phyloP scores from a whole-genome alignment of 2,113 vertebrate genomes.

The Pseudopipra pipra region DNA sequence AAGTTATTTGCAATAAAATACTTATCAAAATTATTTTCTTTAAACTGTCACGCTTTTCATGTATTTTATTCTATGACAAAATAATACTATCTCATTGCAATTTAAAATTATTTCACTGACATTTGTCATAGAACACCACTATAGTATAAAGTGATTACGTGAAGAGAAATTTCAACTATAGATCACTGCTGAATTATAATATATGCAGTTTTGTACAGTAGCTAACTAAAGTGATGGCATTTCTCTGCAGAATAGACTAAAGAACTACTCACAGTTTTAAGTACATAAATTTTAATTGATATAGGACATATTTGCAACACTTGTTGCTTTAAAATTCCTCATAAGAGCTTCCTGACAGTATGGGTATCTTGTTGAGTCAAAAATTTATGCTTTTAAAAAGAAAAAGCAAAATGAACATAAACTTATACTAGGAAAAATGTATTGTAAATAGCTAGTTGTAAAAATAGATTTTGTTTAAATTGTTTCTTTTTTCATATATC shows the following conservation, averaged over 20 bases:
- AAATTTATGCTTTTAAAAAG: background rate
- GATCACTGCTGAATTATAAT: background rate
- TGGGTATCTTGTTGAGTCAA: background rate
- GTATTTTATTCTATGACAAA: background rate
- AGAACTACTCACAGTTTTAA: background rate
- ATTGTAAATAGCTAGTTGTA: background rate
- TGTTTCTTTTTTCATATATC: background rate
- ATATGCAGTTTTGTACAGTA: background rate
- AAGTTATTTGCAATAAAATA: background rate
- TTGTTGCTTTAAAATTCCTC: conserved; percentile 16
- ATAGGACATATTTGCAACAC: background rate
- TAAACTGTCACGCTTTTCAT: background rate
- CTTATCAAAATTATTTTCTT: background rate
- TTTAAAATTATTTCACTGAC: background rate
- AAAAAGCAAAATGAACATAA: background rate
- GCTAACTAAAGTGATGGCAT: background rate
- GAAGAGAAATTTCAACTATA: background rate
- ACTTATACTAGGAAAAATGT: background rate
- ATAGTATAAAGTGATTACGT: background rate
- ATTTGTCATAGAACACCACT: background rate
- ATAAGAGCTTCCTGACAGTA: background rate
- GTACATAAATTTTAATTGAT: background rate
- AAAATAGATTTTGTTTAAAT: background rate
- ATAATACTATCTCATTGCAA: background rate
- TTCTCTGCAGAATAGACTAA: background rate